phyloP scores from a whole-genome alignment of 2,797 vertebrate genomes.

The Florisuga fusca region DNA sequence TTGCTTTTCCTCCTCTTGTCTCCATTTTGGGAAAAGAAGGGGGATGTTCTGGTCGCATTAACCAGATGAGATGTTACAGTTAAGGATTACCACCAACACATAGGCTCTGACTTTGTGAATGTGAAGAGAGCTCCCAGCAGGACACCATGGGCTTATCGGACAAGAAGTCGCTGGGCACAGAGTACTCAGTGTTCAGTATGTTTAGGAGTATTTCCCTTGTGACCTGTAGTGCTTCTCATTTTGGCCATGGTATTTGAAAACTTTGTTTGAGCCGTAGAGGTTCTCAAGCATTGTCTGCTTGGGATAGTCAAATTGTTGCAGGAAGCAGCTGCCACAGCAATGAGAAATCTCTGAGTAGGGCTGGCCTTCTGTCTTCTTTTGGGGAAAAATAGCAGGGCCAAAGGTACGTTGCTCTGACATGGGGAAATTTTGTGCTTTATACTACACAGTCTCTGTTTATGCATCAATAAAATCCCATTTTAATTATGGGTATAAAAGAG shows the following conservation, averaged over 20 bases:
- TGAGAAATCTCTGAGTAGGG: neutral
- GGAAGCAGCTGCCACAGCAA: neutral
- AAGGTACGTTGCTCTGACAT: neutral
- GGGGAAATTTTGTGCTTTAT: neutral
- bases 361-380: neutral
- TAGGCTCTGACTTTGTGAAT: neutral
- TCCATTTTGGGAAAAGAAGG: neutral
- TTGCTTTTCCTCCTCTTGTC: neutral
- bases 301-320: neutral
- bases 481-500: neutral
- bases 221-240: neutral
- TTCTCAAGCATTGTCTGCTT: neutral
- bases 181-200: neutral
- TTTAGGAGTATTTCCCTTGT: constrained; percentile 1
- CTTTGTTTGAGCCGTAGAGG: neutral
- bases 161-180: neutral
- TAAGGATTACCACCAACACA: neutral
- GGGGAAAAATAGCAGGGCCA: neutral
- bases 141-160: neutral
- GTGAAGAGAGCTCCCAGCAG: accelerated
- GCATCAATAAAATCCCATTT: neutral
- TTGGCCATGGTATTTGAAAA: constrained; percentile 11
- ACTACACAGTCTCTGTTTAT: accelerated
- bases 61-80: neutral
- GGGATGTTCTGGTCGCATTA: neutral